Conservation (phyloP, 2,888 invertebrate species). For the Oxystoma pomonae region DNA sequence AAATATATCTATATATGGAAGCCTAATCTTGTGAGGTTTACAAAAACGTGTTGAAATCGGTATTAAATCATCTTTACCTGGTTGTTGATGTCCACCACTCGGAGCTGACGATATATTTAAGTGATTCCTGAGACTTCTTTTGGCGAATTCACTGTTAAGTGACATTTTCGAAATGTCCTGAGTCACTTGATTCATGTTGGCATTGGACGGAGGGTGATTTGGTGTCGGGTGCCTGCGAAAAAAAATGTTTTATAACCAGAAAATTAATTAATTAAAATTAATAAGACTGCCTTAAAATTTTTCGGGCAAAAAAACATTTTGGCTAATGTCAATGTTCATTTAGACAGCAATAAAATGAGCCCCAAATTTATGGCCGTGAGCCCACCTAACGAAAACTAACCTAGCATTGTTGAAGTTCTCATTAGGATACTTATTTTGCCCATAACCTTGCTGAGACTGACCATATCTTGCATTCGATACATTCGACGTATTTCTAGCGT, state of each 20-base stretch:
- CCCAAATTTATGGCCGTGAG: no score
- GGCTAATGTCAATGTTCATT: no score
- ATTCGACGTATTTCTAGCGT: background rate
- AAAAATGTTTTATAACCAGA: no score
- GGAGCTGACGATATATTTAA: constrained; percentile 30
- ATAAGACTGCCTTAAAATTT: no score
- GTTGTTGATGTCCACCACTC: background rate
- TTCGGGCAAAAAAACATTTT: no score
- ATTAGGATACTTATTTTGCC: background rate
- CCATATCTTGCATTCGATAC: background rate
- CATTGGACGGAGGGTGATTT: constrained; percentile 15
- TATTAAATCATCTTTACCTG: no score
- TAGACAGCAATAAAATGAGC: no score
- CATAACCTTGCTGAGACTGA: background rate
- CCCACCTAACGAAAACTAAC: no score
- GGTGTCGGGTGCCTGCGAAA: background rate
- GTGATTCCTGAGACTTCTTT: constrained; percentile 42
- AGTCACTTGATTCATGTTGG: constrained; percentile 24
- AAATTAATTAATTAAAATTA: no score
- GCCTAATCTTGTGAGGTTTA: no score
- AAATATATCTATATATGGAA: no score
- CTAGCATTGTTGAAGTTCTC: background rate
- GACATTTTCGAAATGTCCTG: constrained; percentile 36
- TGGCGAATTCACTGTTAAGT: constrained; percentile 43
- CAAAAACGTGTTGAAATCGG: no score